Conservation (phyloP, 2,888 invertebrate species). For the Mayetiola destructor region DNA sequence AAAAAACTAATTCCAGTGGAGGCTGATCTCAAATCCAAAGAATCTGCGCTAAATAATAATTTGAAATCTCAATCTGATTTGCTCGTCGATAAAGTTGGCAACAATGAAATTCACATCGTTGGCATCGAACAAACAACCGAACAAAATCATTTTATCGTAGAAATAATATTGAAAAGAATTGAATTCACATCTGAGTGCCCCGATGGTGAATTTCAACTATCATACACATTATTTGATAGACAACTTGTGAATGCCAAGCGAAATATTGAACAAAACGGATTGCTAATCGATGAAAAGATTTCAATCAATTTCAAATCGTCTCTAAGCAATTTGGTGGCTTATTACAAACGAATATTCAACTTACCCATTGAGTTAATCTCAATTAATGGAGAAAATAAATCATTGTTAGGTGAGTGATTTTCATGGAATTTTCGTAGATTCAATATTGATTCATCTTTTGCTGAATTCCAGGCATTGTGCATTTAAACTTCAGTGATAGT, state of each 20-base stretch:
- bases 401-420: neutral
- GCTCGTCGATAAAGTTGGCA: neutral
- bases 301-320: constrained; percentile 37
- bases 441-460: neutral
- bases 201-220: neutral
- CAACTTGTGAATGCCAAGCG: neutral
- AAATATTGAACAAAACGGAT: constrained; percentile 22
- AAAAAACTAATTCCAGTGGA: neutral
- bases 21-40: neutral
- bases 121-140: neutral
- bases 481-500: neutral
- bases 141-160: neutral
- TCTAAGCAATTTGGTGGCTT: constrained; percentile 31
- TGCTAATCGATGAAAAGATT: constrained; percentile 35
- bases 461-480: neutral
- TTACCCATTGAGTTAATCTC: constrained; percentile 33
- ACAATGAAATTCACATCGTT: neutral
- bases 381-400: neutral
- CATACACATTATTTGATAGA: neutral
- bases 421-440: neutral
- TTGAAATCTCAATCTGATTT: neutral
- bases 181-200: neutral
- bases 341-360: constrained; percentile 35
- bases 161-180: neutral
- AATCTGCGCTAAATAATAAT: neutral